Base-by-base conservation (phyloP, 2,888 invertebrate genomes). In the Metopia argyrocephala region DNA sequence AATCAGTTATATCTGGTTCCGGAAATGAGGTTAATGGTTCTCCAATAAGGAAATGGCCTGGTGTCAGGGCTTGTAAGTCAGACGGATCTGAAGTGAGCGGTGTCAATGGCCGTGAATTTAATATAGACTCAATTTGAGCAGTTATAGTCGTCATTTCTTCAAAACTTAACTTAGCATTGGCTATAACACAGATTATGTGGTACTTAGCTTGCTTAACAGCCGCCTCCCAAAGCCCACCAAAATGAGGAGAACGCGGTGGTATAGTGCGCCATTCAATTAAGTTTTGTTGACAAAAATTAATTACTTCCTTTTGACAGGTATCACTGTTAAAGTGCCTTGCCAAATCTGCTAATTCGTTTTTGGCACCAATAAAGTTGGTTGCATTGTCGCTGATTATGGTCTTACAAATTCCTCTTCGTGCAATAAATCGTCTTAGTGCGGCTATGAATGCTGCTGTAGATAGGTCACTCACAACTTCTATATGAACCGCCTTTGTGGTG, bases 101-200 rank as follows among this genome's bases (percentile, higher is more conserved):
- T 57, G 80, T 83, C 1, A 88, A 18, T 5, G 86, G 86, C 27
- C 86, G 65, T 18, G 84, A 86, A 73, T 87, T 87, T 3, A 86
- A 56, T 21, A 84, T 76, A 2, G 85, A 85, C 50, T 86, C 84
- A 23, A 81, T 68, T 74, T 85, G 85, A 25, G 76, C 59, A 1
- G 84, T 20, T 1, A 86, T 25, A 6, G 20, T 59, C n/a, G 57
- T 31, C 25, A 70, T 27, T n/a, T 70, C 70, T n/a, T 70, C 59
- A 18, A 59, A 70, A 2, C 45, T 20, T 21, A 68, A 54, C 2
- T 38, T 38, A 3, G 66, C 66, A 9, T 25, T 68, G 21, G 56
- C 23, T 18, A 23, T 31, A 6, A 23, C 38, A 15, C 9, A 12
- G 15, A 65, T 15, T 3, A 54, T 23, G 9, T 54, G 31, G 21